Conservation (phyloP, 1,140 invertebrate species). For the Procambarus clarkii region DNA sequence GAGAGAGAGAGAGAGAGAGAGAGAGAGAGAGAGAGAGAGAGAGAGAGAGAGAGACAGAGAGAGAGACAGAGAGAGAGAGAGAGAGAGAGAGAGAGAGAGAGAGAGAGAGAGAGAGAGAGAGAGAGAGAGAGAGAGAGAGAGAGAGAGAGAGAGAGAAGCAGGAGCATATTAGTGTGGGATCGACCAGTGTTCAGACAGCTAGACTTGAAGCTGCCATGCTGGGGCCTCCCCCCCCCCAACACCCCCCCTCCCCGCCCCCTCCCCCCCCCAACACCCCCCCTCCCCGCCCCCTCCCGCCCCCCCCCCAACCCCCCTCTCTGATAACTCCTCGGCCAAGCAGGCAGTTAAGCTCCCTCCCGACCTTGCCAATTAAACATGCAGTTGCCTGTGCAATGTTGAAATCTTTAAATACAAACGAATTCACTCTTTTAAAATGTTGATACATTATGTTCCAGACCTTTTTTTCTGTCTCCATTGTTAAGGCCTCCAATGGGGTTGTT, state of each 20-base stretch:
- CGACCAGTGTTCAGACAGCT: constrained; percentile 15
- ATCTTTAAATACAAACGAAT: no score
- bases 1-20: no score
- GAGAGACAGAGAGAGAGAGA: background rate
- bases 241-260: background rate
- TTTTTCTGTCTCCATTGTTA: no score
- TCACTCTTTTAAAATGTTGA: no score
- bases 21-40: no score
- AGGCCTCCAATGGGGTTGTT: no score
- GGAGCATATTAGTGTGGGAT: constrained; percentile 5
- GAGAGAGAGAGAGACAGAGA: no score
- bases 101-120: constrained; percentile 11
- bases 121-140: constrained; percentile 18
- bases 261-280: background rate
- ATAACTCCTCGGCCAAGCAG: no score
- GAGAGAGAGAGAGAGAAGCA: background rate
- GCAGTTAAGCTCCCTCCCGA: no score
- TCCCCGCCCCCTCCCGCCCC: background rate
- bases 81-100: constrained; percentile 2
- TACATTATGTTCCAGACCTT: no score
- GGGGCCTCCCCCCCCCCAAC: background rate
- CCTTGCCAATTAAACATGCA: no score
- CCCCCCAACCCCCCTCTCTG: background rate
- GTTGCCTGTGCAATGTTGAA: no score
- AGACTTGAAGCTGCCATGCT: constrained; percentile 8